Base-by-base conservation (phyloP, 2,797 vertebrate species). In the Streptopelia turtur region DNA sequence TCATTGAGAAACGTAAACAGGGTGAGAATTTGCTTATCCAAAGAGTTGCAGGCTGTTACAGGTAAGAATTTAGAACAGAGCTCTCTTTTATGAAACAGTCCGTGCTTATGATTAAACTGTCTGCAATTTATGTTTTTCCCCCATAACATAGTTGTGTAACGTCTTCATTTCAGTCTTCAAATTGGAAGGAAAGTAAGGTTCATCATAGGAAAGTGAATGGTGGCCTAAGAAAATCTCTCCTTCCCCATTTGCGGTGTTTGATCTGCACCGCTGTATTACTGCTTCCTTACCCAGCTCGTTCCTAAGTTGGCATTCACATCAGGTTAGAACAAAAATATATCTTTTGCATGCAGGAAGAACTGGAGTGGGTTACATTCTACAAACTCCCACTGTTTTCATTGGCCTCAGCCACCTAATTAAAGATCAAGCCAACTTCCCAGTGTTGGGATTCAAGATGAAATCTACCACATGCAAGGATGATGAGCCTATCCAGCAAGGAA, bases 401-500 rank as follows among this genome's bases (percentile, higher is more conserved):
- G 57, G 83, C 60, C 49, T 95, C 7, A 3, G 64, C 64, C 79
- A 82, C 77, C 49, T 91, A 87, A 96, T 94, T 94, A 89, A 94
- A 89, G 87, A 93, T 87, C 60, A 69, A 93, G 74, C 79, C 74
- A 89, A 47, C 91, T 94, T 93, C 37, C 37, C 60, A 52, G 60
- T 93, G 80, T 57, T 85, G 83, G 90, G 78, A 92, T 94, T 90
- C 81, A 69, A 41, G 49, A 80, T 86, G 85, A 97, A 96, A 93
- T 91, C 94, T 91, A 70, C 83, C 87, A 81, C 83, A 87, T 79
- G 87, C 80, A 70, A 96, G 39, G 86, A 88, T 90, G 80, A 93
- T 80, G 66, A 93, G 81, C 71, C 86, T 89, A 83, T 79, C 64
- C 68, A 90, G 91, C 80, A 92, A 70, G 75, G 68, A 94, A 92